These are phyloP conservation scores for Oxystoma pomonae DNA, from an alignment of 2,888 invertebrate genomes.

Conservation along the genomic window DNA sequence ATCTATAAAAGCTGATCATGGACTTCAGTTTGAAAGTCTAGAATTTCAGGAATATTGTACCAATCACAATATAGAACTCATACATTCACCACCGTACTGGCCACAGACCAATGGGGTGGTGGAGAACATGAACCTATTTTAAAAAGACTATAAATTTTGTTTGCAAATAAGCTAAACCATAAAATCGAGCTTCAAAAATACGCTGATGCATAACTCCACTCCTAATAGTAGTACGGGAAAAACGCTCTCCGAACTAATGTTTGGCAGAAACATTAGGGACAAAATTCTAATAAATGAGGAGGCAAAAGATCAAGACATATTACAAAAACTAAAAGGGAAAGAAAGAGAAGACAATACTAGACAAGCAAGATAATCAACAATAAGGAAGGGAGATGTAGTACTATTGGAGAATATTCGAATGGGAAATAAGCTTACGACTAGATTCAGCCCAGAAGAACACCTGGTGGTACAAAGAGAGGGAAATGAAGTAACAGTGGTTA, in stretches of 20 bases:
- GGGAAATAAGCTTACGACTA: no score
- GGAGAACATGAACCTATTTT: constrained; percentile 32
- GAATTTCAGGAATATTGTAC: constrained; percentile 6
- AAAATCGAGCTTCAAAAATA: constrained; percentile 25
- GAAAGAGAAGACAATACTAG: constrained; percentile 22
- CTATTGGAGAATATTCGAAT: no score
- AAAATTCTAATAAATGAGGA: constrained; percentile 21
- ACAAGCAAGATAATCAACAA: constrained; percentile 17
- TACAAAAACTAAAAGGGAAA: constrained; percentile 28
- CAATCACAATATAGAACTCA: not conserved
- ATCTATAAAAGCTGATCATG: no score
- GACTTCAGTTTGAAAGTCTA: not conserved
- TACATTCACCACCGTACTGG: constrained; percentile 17
- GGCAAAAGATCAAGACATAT: constrained; percentile 21
- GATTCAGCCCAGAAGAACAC: no score
- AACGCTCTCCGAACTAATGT: no score
- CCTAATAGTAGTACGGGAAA: constrained; percentile 32
- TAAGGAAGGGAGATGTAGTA: no score
- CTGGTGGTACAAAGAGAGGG: no score
- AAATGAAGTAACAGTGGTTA: no score
- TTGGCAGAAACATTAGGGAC: constrained; percentile 14
- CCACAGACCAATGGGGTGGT: constrained; percentile 32
- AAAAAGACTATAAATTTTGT: constrained; percentile 23
- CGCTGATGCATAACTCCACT: constrained; percentile 24
- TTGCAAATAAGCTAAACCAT: constrained; percentile 21